Base-by-base conservation (phyloP, 2,797 vertebrate genomes). In the Acestrorhynchus altus region DNA sequence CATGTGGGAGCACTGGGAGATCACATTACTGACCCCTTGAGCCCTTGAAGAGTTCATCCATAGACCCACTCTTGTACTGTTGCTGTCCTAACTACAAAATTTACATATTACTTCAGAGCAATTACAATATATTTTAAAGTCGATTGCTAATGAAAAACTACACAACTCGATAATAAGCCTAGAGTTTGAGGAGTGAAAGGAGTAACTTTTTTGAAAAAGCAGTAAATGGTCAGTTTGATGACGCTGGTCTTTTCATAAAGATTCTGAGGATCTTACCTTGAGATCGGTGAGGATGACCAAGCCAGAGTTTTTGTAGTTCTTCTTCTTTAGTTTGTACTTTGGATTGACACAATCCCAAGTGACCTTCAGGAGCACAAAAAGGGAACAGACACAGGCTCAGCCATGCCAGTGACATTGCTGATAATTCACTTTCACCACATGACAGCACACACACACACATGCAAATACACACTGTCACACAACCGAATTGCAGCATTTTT, bases 321-420 rank as follows among this genome's bases (percentile, higher is more conserved):
- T 95, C 89, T 96, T 98, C 93, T 95, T 98, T 81, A 95, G 90
- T 83, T 96, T 98, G 92, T 99, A 99, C 86, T 98, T 99, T 77
- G 96, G 92, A 86, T 98, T 99, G 83, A 98, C 81, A 81, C 97
- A 99, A 64, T 98, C 96, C 98, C 98, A 98, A 74, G 94, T 94
- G 85, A 97, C 96, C 97, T 97, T 89, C 31, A 72, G 60, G 73
- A 87, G 35, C 74, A 52, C 67, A 56, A 65, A 71, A 24, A 83
- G 57, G 60, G 63, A 24, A 67, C 35, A 42, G 39, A 67, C 35
- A 76, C 61, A 76, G 15, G 20, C 39, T 65, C 20, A 81, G 60
- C n/a, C 51, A n/a, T 60, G 46, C 54, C 47, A 42, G 20, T 22
- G 40, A 46, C n/a, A 47, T 20, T 59, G 73, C 22, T n/a, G 18